Conservation (phyloP, 2,888 invertebrate species). For the Ariolimax columbianus region DNA sequence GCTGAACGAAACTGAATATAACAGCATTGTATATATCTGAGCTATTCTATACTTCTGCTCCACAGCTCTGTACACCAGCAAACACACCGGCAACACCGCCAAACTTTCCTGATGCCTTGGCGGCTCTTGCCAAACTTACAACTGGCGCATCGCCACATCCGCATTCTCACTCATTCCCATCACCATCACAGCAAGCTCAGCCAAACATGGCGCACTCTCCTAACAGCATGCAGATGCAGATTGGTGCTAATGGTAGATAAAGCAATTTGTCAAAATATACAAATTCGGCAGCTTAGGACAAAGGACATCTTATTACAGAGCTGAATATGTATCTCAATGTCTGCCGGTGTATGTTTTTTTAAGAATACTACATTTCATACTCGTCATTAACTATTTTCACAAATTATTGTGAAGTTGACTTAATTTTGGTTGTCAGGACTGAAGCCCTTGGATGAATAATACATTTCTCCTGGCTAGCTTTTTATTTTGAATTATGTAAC, state of each 20-base stretch:
- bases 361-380: constrained; percentile 7
- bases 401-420: not conserved
- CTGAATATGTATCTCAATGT: not conserved
- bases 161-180: constrained; percentile 40
- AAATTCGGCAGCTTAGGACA: constrained; percentile 38
- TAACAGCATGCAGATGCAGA: constrained; percentile 70
- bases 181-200: constrained; percentile 52
- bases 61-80: constrained; percentile 91
- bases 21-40: not conserved
- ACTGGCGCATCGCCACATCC: constrained; percentile 79
- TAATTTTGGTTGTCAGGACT: not conserved
- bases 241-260: constrained; percentile 51
- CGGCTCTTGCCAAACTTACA: constrained; percentile 92
- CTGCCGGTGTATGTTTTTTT: constrained; percentile 12
- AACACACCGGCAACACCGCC: constrained; percentile 96
- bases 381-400: constrained; percentile 30
- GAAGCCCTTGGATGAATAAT: not conserved
- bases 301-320: not conserved
- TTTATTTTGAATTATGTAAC: not conserved
- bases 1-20: no score
- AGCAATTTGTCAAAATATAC: not conserved
- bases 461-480: not conserved
- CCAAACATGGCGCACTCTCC: constrained; percentile 72
- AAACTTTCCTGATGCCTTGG: constrained; percentile 93
- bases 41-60: not conserved